Percentiles rank a stretch among this genome's conserved stretches.
Conservation (phyloP, 53 echinoderm and acorn worm genomes). For the Hippasteria phrygiana region DNA sequence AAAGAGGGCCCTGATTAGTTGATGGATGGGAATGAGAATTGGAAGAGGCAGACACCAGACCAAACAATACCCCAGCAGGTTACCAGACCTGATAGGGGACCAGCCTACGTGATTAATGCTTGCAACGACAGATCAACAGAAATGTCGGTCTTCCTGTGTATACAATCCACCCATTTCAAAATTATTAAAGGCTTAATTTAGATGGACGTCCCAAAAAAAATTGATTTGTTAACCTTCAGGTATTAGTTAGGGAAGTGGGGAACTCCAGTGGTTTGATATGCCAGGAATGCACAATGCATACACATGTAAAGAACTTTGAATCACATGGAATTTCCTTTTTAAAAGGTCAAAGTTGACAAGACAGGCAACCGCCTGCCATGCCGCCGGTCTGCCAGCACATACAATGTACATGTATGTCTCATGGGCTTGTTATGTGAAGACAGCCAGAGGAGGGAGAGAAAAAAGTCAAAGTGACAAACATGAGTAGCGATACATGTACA, state of each 20-base stretch:
- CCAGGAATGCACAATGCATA: constrained; percentile 46
- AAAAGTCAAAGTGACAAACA: neutral
- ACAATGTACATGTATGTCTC: constrained; percentile 9
- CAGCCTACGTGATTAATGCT: constrained; percentile 2
- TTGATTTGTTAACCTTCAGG: constrained; percentile 48
- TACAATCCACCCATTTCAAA: constrained; percentile 4
- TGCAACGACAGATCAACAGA: neutral
- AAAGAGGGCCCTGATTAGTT: neutral
- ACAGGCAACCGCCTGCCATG: constrained; percentile 3
- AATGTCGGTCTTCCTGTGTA: neutral
- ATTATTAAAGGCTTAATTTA: neutral
- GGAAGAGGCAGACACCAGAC: neutral
- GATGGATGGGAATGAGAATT: neutral
- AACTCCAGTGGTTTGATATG: constrained; percentile 16
- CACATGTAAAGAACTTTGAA: constrained; percentile 28
- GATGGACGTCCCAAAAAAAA: neutral
- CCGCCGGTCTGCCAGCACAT: constrained; percentile 2
- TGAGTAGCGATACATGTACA: neutral
- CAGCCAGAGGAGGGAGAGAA: neutral
- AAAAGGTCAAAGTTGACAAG: constrained; percentile 50
- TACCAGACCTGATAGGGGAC: constrained; percentile 3
- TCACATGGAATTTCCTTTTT: constrained; percentile 51
- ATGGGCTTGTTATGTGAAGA: constrained; percentile 35
- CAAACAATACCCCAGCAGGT: constrained; percentile 12
- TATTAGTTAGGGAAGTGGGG: neutral